Evolutionary conservation across 2,888 invertebrate species (phyloP), one percentile per base, ranked within the genome.

Genomic region (Cosmorhoe ocellata): DNA sequence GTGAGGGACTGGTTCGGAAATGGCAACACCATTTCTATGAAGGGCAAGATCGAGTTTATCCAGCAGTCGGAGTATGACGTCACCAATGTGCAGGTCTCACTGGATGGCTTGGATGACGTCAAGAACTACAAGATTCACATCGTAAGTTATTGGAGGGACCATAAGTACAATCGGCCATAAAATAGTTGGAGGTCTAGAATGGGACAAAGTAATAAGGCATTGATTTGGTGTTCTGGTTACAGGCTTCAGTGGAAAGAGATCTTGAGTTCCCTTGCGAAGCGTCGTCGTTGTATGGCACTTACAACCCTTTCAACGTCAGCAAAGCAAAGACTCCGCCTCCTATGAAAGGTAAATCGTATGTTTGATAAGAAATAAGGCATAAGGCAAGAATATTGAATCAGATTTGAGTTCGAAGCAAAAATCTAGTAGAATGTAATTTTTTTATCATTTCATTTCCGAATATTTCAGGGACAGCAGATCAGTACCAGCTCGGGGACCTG

Each of bases 1-100:
- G 95, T 94, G 0, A 94, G 93, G 66, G 95, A 97, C 69, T 97
- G 97, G 97, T 96, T 96, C 79, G 94, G 95, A 3, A 97, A 97
- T 79, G 96, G 95, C 0, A 91, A 92, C 51, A 80, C 85, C 0
- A 79, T 93, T 28, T 79, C 91, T 0, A 88, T 96, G 12, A 92
- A 91, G 68, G 97, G 97, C 7, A 94, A 94, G 78, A 79, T 97
- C 13, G 97, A 97, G 84, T 92, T 97, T 63, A 91, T 94, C 31
- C 97, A 98, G 81, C 96, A 97, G 81, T 95, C 95, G 0, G 95
- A 95, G 79, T 97, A 96, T 70, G 97, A 97, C 76, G 81, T 94
- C 43, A 95, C 95, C 40, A 95, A 96, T 67, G 92, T 95, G 5
- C 94, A 95, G 71, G 93, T 97, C 13, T 91, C 93, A 62, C 81